Evolutionary conservation across 2,888 invertebrate genomes (phyloP), one percentile per base, ranked within the genome.

Genomic region (Drosophila engyochracea): DNA sequence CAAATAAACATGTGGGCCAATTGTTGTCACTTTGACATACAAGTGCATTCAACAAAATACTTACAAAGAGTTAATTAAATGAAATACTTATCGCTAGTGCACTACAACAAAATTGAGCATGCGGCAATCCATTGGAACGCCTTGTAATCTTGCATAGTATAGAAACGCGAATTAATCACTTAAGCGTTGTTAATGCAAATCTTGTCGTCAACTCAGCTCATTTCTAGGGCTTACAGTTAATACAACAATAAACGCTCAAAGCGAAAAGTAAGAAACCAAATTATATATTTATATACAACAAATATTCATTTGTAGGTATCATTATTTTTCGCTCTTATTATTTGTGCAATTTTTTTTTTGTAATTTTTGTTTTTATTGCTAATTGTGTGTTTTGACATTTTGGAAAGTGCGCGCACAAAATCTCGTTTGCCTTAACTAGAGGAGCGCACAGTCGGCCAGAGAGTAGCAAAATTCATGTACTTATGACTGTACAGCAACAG

Each of bases 381-480:
- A 77, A 75, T 68, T 72, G 68, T 70, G 62, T 77, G 66, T 66
- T 89, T 89, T 81, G 85, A 89, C 89, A 84, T 87, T 89, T 89
- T 87, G 85, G 89, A 85, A 89, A 85, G 85, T 87, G 72, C 69
- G 82, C 72, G 74, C 62, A 60, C 70, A 76, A 83, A 88, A 89
- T 87, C 82, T 89, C 58, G 85, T 89, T 85, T 87, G 81, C 85
- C 85, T 85, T 89, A 72, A 59, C 72, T 79, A 83, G 83, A 65
- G 75, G 71, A 81, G 54, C 57, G 70, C 77, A 52, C 72, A 63
- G 58, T 44, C 55, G 55, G 74, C 52, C 55, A 55, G 74, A 83
- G 76, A 78, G 78, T 60, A 70, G 55, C 59, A 67, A 72, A 67
- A 69, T 68, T 70, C 67, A 74, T 68, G 74, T 81, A 88, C 70